Conservation (phyloP, 2,888 invertebrate genomes). For the Pterobdella sp. region DNA sequence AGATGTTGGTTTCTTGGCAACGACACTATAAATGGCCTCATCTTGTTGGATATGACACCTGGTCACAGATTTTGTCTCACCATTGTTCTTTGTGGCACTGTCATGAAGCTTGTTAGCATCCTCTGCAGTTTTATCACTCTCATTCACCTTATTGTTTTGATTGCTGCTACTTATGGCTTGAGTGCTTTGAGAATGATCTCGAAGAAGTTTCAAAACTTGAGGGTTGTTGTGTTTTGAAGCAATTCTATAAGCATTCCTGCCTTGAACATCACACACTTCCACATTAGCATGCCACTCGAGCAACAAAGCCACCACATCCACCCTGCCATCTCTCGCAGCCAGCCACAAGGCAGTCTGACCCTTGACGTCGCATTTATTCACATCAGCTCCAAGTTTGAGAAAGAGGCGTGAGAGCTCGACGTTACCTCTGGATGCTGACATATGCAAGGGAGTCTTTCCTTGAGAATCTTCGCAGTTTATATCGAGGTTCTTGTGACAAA, state of each 20-base stretch:
- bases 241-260: conserved; percentile 59
- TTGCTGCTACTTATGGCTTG: not conserved
- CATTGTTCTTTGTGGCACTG: not conserved
- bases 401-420: conserved; percentile 80
- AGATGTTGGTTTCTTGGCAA: not conserved
- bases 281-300: conserved; percentile 53
- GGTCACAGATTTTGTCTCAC: not conserved
- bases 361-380: conserved; percentile 85
- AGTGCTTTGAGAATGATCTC: conserved; percentile 57
- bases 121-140: not conserved
- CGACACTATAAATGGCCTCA: conserved; percentile 2
- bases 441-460: conserved; percentile 71
- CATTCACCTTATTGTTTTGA: not conserved
- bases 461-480: conserved; percentile 65
- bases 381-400: conserved; percentile 71
- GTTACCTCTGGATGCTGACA: conserved; percentile 79
- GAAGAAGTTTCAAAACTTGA: conserved; percentile 59
- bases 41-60: not conserved
- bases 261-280: conserved; percentile 52
- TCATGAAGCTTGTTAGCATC: not conserved
- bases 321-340: conserved; percentile 90
- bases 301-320: conserved; percentile 71
- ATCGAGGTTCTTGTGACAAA: conserved; percentile 61
- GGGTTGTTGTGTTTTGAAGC: conserved; percentile 77
- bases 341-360: conserved; percentile 88